Evolutionary conservation across 2,888 invertebrate genomes (phyloP).

Genomic region (Ochlodes sylvanus): DNA sequence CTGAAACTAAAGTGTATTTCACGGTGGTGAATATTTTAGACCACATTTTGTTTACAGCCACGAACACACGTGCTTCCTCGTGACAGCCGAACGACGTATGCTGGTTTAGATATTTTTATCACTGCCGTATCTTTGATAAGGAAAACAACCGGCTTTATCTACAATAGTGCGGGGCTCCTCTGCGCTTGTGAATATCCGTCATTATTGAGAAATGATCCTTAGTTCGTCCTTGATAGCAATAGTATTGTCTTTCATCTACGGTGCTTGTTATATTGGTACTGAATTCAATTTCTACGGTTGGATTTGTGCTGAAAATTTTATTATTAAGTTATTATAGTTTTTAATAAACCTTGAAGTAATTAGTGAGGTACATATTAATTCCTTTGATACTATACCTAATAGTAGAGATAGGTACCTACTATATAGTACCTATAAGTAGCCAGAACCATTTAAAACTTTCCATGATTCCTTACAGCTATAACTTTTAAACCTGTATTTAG

Average conservation of each 20-base stretch:
- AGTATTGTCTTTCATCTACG: not conserved
- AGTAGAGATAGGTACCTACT: too few species aligned
- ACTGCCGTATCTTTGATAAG: conserved; percentile 78
- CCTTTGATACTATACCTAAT: too few species aligned
- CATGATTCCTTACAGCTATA: too few species aligned
- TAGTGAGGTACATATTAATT: too few species aligned
- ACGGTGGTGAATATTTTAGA: conserved; percentile 78
- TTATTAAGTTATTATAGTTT: too few species aligned
- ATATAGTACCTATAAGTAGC: too few species aligned
- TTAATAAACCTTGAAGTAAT: too few species aligned
- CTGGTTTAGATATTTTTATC: conserved; percentile 75
- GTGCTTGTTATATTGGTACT: too few species aligned
- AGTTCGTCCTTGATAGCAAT: conserved; percentile 6
- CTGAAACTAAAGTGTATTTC: conserved; percentile 70
- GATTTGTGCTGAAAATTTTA: too few species aligned
- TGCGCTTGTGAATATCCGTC: conserved; percentile 23
- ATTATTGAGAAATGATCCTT: conserved; percentile 26
- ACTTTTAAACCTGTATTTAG: too few species aligned
- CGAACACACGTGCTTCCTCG: conserved; percentile 48
- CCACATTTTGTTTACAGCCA: conserved; percentile 63
- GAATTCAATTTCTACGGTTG: too few species aligned
- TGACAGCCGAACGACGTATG: conserved; percentile 54
- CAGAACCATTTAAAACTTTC: too few species aligned
- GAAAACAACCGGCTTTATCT: conserved; percentile 77
- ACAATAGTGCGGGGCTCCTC: conserved; percentile 44